Evolutionary conservation across 2,113 vertebrate genomes (phyloP), one percentile per base, ranked within the genome.

Genomic region (Heterocephalus glaber): DNA sequence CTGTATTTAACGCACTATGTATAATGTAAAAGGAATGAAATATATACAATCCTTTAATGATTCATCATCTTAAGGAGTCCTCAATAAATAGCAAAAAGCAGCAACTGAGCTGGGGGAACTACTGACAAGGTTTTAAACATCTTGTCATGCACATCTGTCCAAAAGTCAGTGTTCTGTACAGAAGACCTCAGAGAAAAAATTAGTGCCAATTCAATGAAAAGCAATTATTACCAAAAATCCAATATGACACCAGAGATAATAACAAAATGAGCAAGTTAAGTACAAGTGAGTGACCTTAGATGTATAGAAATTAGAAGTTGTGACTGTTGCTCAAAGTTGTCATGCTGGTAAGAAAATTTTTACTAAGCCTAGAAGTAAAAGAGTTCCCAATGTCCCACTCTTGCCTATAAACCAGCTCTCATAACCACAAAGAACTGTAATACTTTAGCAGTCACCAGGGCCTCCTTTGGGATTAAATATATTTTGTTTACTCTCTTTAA

Each of bases 161-260:
- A 70, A 82, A 92, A 91, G 72, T 86, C 90, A 92, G 74, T 79
- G 68, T 38, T 86, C 58, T 92, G 47, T 82, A 77, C 10, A 82
- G 52, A 93, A 89, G 30, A 89, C 44, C 72, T 44, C 65, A 68
- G 86, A 93, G 87, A 82, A 89, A 83, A 66, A 94, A 86, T 90
- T 65, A 63, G 84, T 84, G 88, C 77, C 80, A 74, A 68, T 74
- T 96, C 81, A 49, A 47, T 86, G 85, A 95, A 30, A 94, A 79
- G 74, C 0, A 9, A 82, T 60, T 65, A 95, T 81, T 79, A 83
- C 30, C 47, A 68, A 86, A 89, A 89, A 92, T 83, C 33, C n/a
- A 66, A 52, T 38, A 74, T 58, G 76, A 66, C n/a, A 86, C 17
- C 12, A 47, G 35, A 22, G 65, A 58, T 79, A 76, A 24, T 30